Base-by-base conservation (phyloP, 2,888 invertebrate species). In the Sussaba pulchella region DNA sequence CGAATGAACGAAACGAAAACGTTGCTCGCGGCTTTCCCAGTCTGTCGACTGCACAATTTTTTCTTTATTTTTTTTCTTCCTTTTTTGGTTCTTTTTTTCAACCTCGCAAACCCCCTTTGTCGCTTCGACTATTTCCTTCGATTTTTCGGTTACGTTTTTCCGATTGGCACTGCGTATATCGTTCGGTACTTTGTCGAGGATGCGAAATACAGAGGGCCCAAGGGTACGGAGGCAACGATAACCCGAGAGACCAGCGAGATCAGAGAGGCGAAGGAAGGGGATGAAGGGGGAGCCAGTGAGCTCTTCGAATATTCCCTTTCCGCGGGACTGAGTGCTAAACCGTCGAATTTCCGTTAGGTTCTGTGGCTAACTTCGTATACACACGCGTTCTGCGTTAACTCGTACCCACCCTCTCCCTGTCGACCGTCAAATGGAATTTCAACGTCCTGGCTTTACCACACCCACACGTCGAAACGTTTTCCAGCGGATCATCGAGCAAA, bases 221-320 rank as follows among this genome's bases (percentile, higher is more conserved):
- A 52, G 12, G 12, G 69, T 24, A 26, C 19, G 57, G 43, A 41
- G 52, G 52, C 31, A 67, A 19, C 31, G 64, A 19, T 19, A 21
- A 9, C 9, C 43, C 47, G 43, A 64, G 45, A 26, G 17, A 21
- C 26, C 26, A 61, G 50, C 21, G 59, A 8, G 39, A 41, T n/a
- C n/a, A n/a, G 17, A n/a, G 54, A 45, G 26, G 41, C 36, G 43
- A 1, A 39, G 52, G 24, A 24, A 41, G 17, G 10, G 63, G 6
- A 31, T 5, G 31, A 31, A n/a, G 31, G 6, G 31, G 6, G 31
- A 52, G 52, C 41, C 39, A 4, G n/a, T 3, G 24, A 31, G 41
- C 63, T 78, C 59, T 31, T 71, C 59, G 77, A 78, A 78, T 78
- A 72, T 78, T 72, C 77, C 71, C 66, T 78, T 71, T 77, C 36